phyloP scores from a whole-genome alignment of 2,113 vertebrate genomes.

The Carassius auratus region DNA sequence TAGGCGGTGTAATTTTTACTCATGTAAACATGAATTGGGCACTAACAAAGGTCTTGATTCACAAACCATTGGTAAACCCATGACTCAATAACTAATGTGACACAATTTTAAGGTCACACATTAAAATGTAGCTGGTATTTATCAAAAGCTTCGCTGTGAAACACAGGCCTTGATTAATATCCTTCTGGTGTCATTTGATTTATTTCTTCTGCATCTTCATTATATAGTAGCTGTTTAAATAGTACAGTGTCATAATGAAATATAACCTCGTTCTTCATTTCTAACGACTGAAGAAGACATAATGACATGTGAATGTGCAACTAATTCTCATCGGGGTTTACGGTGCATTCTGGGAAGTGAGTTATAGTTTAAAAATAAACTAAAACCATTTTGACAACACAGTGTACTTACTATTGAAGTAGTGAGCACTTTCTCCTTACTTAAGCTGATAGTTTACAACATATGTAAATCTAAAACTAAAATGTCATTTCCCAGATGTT shows the following conservation, averaged over 20 bases:
- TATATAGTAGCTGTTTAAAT: background rate
- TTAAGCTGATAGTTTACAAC: background rate
- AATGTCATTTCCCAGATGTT: conserved; percentile 9
- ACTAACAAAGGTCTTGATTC: background rate
- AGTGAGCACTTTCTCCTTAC: background rate
- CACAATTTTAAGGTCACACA: background rate
- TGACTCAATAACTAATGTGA: background rate
- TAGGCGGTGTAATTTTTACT: background rate
- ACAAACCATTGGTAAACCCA: background rate
- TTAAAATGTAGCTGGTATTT: conserved; percentile 15
- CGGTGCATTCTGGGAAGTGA: background rate
- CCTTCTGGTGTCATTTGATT: conserved; percentile 9
- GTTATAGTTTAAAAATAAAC: background rate
- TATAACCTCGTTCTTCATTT: background rate
- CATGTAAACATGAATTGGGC: background rate
- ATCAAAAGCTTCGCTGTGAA: background rate
- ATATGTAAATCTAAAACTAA: background rate
- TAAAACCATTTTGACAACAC: background rate
- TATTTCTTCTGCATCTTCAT: background rate
- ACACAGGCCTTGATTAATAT: conserved; percentile 19
- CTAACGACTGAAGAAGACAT: background rate
- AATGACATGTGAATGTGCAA: background rate
- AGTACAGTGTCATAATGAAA: background rate
- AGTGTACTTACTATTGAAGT: background rate
- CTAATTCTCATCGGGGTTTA: background rate